Evolutionary conservation across 2,113 vertebrate species (phyloP).

Genomic region (Pollachius pollachius): DNA sequence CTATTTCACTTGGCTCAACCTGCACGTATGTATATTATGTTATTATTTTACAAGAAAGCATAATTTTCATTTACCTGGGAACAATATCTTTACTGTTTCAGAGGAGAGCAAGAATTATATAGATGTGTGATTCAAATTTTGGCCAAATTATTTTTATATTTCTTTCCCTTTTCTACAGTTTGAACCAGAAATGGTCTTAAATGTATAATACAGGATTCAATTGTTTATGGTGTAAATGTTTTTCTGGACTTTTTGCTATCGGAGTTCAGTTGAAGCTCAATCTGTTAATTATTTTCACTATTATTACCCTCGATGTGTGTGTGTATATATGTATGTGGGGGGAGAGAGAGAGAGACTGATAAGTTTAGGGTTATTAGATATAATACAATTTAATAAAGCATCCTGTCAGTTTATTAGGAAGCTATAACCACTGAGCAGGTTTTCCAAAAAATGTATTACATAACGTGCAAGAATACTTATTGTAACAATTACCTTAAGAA

Average conservation of each 20-base stretch:
- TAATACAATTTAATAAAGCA: neutral
- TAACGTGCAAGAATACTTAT: no score
- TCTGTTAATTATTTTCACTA: neutral
- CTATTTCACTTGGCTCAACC: no score
- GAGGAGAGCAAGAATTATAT: no score
- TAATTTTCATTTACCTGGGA: neutral
- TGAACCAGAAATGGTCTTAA: conserved; percentile 53
- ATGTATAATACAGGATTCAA: conserved; percentile 58
- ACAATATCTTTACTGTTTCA: neutral
- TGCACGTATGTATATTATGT: no score
- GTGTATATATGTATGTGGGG: neutral
- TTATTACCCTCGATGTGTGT: neutral
- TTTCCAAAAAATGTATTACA: no score
- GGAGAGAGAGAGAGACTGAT: no score
- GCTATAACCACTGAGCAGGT: no score
- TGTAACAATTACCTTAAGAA: no score
- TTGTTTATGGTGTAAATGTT: conserved; percentile 23
- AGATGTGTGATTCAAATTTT: neutral
- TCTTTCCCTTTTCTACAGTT: conserved; percentile 50
- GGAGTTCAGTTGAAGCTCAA: neutral
- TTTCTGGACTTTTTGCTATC: conserved; percentile 1
- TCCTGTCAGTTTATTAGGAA: no score
- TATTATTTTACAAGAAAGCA: no score
- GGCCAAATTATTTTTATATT: conserved; percentile 14
- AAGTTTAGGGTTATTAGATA: no score